phyloP scores from a whole-genome alignment of 2,797 vertebrate genomes.

The Malurus splendens region DNA sequence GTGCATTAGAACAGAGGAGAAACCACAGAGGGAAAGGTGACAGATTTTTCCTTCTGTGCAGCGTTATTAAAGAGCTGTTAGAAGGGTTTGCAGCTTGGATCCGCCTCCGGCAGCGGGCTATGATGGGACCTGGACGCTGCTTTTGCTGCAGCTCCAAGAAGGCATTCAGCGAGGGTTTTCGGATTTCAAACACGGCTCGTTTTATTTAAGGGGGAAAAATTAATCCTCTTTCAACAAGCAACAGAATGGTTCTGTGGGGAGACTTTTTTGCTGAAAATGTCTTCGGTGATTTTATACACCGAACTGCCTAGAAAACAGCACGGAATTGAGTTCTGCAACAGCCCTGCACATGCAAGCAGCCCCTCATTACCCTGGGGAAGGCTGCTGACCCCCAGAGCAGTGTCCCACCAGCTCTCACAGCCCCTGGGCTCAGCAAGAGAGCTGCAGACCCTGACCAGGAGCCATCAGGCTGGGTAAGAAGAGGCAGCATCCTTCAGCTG shows the following conservation, averaged over 20 bases:
- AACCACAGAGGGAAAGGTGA: constrained; percentile 65
- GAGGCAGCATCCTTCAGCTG: not conserved
- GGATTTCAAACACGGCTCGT: constrained; percentile 16
- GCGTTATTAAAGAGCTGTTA: constrained; percentile 55
- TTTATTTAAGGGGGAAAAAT: constrained; percentile 54
- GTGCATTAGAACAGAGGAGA: constrained; percentile 38
- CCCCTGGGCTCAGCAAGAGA: not conserved
- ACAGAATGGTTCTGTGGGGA: not conserved
- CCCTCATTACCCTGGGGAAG: not conserved
- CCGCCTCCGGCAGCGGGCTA: constrained; percentile 37
- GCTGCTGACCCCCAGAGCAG: not conserved
- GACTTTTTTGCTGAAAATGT: not conserved
- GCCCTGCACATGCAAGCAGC: not conserved
- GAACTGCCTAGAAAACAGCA: not conserved
- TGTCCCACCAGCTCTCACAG: not conserved
- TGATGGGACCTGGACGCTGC: constrained; percentile 47
- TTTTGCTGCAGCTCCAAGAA: constrained; percentile 45
- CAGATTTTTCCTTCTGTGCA: constrained; percentile 57
- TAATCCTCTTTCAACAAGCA: constrained; percentile 30
- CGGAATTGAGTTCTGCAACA: not conserved
- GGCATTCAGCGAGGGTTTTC: constrained; percentile 23
- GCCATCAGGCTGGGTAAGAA: not conserved
- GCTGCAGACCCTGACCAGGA: not conserved
- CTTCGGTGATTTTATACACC: not conserved
- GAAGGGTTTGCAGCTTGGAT: constrained; percentile 58